A percentile compares a stretch with the other conserved stretches of the same genome.
These are phyloP conservation scores for Carettochelys insculpta DNA, from an alignment of 2,113 vertebrate species.

Conservation along the genomic window DNA sequence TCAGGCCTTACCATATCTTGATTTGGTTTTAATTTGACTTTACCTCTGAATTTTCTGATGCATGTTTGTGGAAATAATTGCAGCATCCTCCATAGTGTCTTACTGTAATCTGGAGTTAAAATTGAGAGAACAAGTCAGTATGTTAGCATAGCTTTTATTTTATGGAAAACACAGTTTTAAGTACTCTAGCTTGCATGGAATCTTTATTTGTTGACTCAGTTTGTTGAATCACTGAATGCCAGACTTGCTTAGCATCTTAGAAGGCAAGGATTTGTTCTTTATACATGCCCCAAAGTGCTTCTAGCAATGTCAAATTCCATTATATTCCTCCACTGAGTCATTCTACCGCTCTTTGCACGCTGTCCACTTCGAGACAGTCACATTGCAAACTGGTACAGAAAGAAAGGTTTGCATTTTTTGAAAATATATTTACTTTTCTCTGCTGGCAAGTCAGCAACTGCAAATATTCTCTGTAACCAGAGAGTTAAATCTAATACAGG, in stretches of 20 bases:
- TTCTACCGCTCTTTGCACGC: not conserved
- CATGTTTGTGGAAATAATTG: not conserved
- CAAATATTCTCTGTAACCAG: not conserved
- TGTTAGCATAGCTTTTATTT: not conserved
- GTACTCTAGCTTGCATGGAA: not conserved
- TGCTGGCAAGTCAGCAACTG: not conserved
- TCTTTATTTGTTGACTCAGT: slow-evolving; percentile 26
- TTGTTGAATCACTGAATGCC: slow-evolving; percentile 25
- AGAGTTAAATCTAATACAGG: not conserved
- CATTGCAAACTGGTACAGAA: not conserved
- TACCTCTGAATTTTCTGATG: not conserved
- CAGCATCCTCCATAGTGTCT: not conserved
- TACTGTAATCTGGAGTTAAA: not conserved
- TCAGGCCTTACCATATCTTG: not conserved
- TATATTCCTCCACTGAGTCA: not conserved
- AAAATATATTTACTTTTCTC: not conserved
- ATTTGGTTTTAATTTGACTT: not conserved
- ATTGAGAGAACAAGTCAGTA: not conserved
- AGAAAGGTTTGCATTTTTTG: not conserved
- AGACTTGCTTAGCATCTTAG: not conserved
- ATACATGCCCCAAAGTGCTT: slow-evolving; percentile 11
- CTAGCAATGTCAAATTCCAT: not conserved
- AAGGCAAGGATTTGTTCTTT: slow-evolving; percentile 16
- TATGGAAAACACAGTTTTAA: not conserved
- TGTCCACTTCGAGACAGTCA: not conserved